Conservation (phyloP, 2,113 vertebrate species). For the Paraplagusia blochii region DNA sequence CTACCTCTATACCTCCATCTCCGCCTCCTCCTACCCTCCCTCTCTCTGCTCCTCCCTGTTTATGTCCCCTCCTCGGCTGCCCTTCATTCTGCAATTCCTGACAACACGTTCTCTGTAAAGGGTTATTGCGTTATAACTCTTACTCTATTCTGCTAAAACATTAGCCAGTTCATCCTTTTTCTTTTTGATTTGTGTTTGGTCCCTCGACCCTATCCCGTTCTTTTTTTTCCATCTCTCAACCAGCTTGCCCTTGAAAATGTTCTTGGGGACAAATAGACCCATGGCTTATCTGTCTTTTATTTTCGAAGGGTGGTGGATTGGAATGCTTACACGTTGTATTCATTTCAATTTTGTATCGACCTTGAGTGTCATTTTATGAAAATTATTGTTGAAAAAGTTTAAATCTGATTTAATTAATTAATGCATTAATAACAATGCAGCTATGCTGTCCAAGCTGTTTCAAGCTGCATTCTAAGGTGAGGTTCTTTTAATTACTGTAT, state of each 20-base stretch:
- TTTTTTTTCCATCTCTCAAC: constrained; percentile 52
- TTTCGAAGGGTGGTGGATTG: neutral
- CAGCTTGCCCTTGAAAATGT: constrained; percentile 67
- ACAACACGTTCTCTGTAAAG: no score
- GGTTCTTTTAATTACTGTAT: no score
- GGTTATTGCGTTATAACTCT: no score
- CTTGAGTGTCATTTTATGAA: no score
- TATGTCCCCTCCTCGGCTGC: constrained; percentile 5
- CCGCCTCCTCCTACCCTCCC: constrained; percentile 16
- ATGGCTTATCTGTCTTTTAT: neutral
- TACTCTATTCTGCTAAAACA: no score
- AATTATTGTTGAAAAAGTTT: no score
- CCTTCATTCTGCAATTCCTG: constrained; percentile 12
- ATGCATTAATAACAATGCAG: no score
- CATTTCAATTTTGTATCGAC: no score
- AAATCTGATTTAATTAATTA: no score
- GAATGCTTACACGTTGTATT: no score
- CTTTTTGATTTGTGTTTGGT: neutral
- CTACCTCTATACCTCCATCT: constrained; percentile 38
- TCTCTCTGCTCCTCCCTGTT: neutral
- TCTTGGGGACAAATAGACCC: constrained; percentile 33
- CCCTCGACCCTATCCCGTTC: neutral
- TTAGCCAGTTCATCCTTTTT: constrained; percentile 11
- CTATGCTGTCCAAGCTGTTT: no score
- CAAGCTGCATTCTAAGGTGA: no score